A percentile compares a stretch with the other conserved stretches of the same genome.
phyloP scores from a whole-genome alignment of 2,113 vertebrate genomes.

The Bujurquina vittata region DNA sequence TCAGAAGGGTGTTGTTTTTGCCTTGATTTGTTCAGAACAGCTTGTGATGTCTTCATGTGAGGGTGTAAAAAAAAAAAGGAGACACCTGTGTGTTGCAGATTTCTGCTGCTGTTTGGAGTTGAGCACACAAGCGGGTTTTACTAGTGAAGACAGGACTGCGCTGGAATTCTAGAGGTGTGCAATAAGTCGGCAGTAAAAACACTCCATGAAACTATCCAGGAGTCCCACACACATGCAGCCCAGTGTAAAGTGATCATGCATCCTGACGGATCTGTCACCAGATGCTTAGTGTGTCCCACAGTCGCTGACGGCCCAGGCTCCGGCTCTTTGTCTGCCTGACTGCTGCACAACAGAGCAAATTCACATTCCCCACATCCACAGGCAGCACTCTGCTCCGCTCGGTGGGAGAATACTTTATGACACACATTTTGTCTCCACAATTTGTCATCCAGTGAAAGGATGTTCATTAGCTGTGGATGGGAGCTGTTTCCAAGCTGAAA shows the following conservation, averaged over 20 bases:
- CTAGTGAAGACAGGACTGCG: slow-evolving; percentile 71
- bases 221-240: slow-evolving; percentile 62
- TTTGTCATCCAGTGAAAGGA: slow-evolving; percentile 66
- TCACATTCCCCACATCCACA: slow-evolving; percentile 68
- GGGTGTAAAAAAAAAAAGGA: background rate
- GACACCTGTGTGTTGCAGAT: slow-evolving; percentile 15
- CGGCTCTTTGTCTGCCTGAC: slow-evolving; percentile 71
- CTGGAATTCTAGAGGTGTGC: slow-evolving; percentile 77
- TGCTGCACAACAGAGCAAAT: slow-evolving; percentile 54
- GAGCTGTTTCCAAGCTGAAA: slow-evolving; percentile 18
- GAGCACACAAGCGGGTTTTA: slow-evolving; percentile 68
- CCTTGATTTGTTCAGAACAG: background rate
- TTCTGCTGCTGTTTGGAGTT: slow-evolving; percentile 47
- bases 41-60: slow-evolving; percentile 15
- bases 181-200: slow-evolving; percentile 79
- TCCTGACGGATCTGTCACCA: slow-evolving; percentile 77
- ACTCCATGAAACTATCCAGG: slow-evolving; percentile 51
- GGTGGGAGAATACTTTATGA: slow-evolving; percentile 46
- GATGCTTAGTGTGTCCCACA: slow-evolving; percentile 70
- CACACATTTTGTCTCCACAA: slow-evolving; percentile 53
- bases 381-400: slow-evolving; percentile 40
- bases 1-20: background rate
- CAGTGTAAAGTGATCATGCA: slow-evolving; percentile 78
- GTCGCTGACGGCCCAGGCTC: slow-evolving; percentile 72
- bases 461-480: slow-evolving; percentile 51